These are phyloP conservation scores for Aphis gossypii DNA, from an alignment of 1,140 invertebrate genomes.

Conservation along the genomic window DNA sequence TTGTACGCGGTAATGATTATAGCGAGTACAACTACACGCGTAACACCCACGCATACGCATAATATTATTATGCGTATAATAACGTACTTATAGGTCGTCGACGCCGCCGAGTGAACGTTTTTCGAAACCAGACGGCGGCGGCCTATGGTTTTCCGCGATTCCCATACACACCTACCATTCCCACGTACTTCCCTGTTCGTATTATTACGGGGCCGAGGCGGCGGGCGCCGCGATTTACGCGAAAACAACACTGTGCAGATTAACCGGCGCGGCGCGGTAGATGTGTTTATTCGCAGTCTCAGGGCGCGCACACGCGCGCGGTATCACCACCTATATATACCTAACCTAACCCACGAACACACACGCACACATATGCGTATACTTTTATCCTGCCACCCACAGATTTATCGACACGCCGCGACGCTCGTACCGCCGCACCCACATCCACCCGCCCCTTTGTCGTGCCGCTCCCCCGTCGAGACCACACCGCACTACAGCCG, in stretches of 20 bases:
- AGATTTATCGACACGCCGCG: constrained; percentile 35
- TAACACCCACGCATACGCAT: no score
- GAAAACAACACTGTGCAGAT: background rate
- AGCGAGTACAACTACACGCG: background rate
- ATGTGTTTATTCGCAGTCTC: background rate
- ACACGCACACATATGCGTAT: background rate
- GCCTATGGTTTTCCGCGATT: background rate
- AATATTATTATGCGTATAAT: background rate
- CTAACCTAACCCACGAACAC: no score
- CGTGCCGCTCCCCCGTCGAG: background rate
- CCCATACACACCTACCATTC: background rate
- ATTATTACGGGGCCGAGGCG: no score
- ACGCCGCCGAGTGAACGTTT: background rate
- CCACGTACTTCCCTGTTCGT: background rate
- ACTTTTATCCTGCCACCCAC: background rate
- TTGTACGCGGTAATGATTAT: background rate
- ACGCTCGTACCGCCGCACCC: background rate
- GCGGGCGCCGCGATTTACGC: background rate
- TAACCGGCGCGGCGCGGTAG: background rate
- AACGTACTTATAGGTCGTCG: background rate
- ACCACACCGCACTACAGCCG: background rate
- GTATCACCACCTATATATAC: background rate
- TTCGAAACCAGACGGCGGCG: background rate
- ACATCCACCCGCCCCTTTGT: no score
- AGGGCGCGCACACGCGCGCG: background rate